Base-by-base conservation (phyloP, 2,888 invertebrate genomes). In the Mesopsocus fuscifrons region DNA sequence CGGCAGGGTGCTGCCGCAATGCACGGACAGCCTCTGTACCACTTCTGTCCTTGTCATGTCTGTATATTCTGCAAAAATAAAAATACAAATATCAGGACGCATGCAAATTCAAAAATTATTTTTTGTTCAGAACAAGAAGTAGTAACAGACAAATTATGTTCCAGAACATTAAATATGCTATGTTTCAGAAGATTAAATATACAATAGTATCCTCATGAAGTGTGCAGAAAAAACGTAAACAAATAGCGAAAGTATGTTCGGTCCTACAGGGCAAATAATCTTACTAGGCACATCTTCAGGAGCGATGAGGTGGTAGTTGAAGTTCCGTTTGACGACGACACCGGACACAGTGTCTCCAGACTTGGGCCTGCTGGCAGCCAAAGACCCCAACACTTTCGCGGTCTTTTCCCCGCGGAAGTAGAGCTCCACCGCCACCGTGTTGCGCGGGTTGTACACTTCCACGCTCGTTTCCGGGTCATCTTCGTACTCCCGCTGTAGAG, bases 321-420 rank as follows among this genome's bases (percentile, higher is more conserved):
- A 99, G 63, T 98, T 97, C 44, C 95, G 70, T 61, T 95, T 95
- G 2, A 98, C 91, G 33, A 98, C 66, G 45, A 98, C 78, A 0
- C 98, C 98, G 4, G 94, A 88, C 3, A 98, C 62, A 47, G 72
- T 69, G 45, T 77, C 72, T 11, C 80, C 83, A 1, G 85, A 74
- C 50, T 71, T 71, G 0, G 94, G 88, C 34, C 76, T 73, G 41
- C 80, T 76, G 53, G 84, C 69, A 0, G 97, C 97, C 47, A 98
- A 63, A 2, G 74, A 71, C 0, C 98, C 98, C 77, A 98, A 94
- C 4, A 87, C 92, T 69, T 98, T 98, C 2, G 97, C 97, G 2
- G 91, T 94, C 65, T 95, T 97, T 60, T 98, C 97, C 18, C 97
- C 98, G 33, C 92, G 68, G 64, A 99, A 98, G 55, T 89, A 82